phyloP scores from a whole-genome alignment of 2,113 vertebrate species.

The Lanius collurio region DNA sequence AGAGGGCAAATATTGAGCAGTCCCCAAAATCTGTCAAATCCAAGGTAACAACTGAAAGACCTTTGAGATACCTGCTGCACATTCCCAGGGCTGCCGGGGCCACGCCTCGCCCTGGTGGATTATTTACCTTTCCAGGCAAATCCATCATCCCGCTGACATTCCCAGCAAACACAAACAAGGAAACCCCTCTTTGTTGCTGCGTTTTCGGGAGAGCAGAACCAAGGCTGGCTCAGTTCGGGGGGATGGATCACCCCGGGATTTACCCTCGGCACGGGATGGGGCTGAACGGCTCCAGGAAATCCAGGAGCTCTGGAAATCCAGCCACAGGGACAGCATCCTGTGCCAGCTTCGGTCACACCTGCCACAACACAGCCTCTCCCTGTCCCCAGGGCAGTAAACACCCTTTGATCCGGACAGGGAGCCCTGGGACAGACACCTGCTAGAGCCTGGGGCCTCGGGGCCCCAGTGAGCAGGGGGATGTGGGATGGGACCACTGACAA shows the following conservation, averaged over 20 bases:
- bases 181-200: not conserved
- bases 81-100: not conserved
- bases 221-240: not conserved
- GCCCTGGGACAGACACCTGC: not conserved
- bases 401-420: not conserved
- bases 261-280: not conserved
- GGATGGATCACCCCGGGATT: not conserved
- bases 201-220: not conserved
- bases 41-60: not conserved
- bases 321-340: not conserved
- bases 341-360: not conserved
- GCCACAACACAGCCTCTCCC: not conserved
- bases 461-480: not conserved
- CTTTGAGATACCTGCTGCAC: not conserved
- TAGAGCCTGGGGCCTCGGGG: fast-evolving
- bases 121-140: conserved; percentile 11
- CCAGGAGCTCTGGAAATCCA: not conserved
- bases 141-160: conserved; percentile 24
- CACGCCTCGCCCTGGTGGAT: not conserved
- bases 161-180: conserved; percentile 24
- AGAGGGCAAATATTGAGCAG: not conserved
- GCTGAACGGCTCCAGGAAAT: not conserved
- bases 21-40: not conserved
- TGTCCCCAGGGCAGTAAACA: not conserved
- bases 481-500: not conserved